Percentiles rank a stretch among this genome's conserved stretches.
Evolutionary conservation across 2,888 invertebrate species (phyloP).

Genomic region (Amphipoea oculea): DNA sequence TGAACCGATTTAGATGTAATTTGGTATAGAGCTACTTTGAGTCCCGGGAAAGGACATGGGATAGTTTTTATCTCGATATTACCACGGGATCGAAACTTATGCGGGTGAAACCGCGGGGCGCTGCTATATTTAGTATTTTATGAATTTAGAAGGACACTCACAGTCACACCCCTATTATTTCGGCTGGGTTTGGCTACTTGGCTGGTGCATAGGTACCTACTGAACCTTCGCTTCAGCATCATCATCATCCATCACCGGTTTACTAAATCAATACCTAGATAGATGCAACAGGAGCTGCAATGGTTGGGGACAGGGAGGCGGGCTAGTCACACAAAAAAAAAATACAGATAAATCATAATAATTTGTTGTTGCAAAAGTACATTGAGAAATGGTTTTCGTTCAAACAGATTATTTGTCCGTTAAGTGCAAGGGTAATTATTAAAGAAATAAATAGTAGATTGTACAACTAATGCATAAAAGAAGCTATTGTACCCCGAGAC

Average conservation of each 20-base stretch:
- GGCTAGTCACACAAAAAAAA: neutral
- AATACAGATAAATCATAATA: too few species aligned
- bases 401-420: neutral
- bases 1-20: too few species aligned
- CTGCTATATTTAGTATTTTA: neutral
- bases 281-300: neutral
- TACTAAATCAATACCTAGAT: neutral
- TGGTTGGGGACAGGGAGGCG: neutral
- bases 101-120: too few species aligned
- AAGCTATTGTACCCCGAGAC: too few species aligned
- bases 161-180: slow-evolving; percentile 59
- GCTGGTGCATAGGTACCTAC: slow-evolving; percentile 45
- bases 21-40: too few species aligned
- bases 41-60: too few species aligned
- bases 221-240: slow-evolving; percentile 43
- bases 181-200: slow-evolving; percentile 64
- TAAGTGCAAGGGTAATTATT: too few species aligned
- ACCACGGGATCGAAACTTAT: too few species aligned
- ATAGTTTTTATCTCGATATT: too few species aligned
- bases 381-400: neutral
- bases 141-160: slow-evolving; percentile 17
- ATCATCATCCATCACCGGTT: slow-evolving; percentile 37
- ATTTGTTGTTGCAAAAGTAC: neutral
- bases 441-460: too few species aligned
- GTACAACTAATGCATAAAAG: too few species aligned